Evolutionary conservation across 2,888 invertebrate species (phyloP).

Genomic region (Drosophila lutescens): DNA sequence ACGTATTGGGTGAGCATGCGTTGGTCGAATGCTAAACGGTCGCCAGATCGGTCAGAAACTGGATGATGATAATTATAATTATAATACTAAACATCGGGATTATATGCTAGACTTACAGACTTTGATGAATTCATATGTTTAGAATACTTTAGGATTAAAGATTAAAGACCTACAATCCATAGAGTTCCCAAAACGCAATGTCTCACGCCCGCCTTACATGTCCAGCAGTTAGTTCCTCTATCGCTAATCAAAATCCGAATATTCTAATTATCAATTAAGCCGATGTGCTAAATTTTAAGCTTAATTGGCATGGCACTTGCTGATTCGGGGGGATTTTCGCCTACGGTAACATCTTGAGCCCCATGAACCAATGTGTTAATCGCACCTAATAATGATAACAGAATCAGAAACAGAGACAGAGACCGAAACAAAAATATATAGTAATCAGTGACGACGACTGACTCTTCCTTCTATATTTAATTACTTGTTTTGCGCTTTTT

Average conservation of each 20-base stretch:
- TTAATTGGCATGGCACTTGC: slow-evolving; percentile 29
- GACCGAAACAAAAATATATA: neutral
- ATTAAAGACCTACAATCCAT: neutral
- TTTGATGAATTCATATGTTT: no score
- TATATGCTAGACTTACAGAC: no score
- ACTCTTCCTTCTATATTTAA: slow-evolving; percentile 17
- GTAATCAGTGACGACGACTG: slow-evolving; percentile 53
- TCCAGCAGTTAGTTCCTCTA: neutral
- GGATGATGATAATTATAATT: slow-evolving; percentile 11
- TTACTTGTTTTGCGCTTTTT: slow-evolving; percentile 8
- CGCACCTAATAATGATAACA: slow-evolving; percentile 55
- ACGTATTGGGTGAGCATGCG: slow-evolving; percentile 35
- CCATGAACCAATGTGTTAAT: slow-evolving; percentile 55
- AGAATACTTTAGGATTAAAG: no score
- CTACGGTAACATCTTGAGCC: slow-evolving; percentile 11
- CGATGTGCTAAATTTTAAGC: slow-evolving; percentile 39
- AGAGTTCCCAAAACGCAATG: neutral
- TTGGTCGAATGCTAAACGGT: slow-evolving; percentile 33
- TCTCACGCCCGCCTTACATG: slow-evolving; percentile 26
- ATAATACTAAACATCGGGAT: no score
- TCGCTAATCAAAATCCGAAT: slow-evolving; percentile 17
- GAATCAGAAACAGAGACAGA: neutral
- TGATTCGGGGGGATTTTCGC: neutral
- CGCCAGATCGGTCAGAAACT: slow-evolving; percentile 9
- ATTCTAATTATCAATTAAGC: slow-evolving; percentile 39